Evolutionary conservation across 2,888 invertebrate species (phyloP).

Genomic region (Sphinx pinastri): DNA sequence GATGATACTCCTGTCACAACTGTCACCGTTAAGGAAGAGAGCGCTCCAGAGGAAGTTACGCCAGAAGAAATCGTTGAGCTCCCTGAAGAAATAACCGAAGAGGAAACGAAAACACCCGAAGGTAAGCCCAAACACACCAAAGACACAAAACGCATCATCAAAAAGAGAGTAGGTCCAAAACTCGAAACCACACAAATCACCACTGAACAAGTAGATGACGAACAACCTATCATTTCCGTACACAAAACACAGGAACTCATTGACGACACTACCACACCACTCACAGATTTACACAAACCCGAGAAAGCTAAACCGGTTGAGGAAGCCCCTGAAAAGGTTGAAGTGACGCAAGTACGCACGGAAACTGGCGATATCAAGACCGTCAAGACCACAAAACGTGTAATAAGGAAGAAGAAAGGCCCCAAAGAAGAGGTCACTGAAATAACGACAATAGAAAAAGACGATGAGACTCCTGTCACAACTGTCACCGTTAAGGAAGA

Average conservation of each 20-base stretch:
- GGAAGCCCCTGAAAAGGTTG: not conserved
- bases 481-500: not conserved
- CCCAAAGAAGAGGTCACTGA: not conserved
- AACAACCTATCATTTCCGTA: constrained; percentile 1
- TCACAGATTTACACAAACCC: not conserved
- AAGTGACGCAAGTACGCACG: not conserved
- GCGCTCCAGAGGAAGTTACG: not conserved
- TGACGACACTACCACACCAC: not conserved
- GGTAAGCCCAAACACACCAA: not conserved
- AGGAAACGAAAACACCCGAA: not conserved
- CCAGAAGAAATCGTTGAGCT: not conserved
- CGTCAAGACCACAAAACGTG: not conserved
- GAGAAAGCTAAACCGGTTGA: not conserved
- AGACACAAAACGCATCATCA: not conserved
- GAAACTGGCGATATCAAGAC: not conserved
- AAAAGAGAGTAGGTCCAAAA: not conserved
- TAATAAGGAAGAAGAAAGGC: not conserved
- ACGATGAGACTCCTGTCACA: not conserved
- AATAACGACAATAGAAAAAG: not conserved
- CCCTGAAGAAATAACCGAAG: not conserved
- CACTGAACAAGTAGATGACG: not conserved
- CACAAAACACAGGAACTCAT: constrained; percentile 5
- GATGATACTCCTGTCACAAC: not conserved
- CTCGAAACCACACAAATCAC: not conserved
- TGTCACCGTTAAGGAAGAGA: not conserved